Base-by-base conservation (phyloP, 2,113 vertebrate species). In the Peromyscus maniculatus region DNA sequence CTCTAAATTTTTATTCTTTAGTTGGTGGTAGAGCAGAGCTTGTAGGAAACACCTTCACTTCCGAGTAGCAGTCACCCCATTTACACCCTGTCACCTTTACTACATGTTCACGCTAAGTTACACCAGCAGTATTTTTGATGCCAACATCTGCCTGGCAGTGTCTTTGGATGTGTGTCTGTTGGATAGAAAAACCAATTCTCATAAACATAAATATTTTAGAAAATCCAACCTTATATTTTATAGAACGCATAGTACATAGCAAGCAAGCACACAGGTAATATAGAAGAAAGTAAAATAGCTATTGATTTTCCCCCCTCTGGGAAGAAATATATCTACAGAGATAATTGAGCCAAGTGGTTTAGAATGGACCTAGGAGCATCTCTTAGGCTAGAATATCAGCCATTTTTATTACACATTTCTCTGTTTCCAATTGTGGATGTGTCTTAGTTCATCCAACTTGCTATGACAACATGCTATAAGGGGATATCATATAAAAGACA, bases 21-120 rank as follows among this genome's bases (percentile, higher is more conserved):
- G 15, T 79, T 46, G 43, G 10, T 24, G 9, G n/a, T 21, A 26
- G 59, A 15, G 39, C 24, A 5, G 1, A 62, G 16, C 31, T 52
- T 59, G 13, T 4, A 17, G 22, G 31, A 69, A 75, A 33, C 22
- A 69, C 21, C 9, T 57, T 43, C 0, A 31, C 1, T 8, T 28
- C 12, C 4, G 22, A 3, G 0, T 0, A 5, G 3, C 10, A 16
- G 19, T 2, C 17, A 26, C 69, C n/a, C 57, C 12, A 15, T 12
- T 1, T 31, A 0, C 1, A 46, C 1, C 5, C 13, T 1, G 26
- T 1, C 10, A 1, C n/a, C 36, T 36, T 77, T 36, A 1, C 49
- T 6, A 0, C 3, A 17, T 3, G 16, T 11, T 26, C 3, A 5
- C 33, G 57, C 36, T 55, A 55, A 28, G 31, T 3, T 36, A 43